A percentile compares a stretch with the other conserved stretches of the same genome.
phyloP scores from a whole-genome alignment of 2,113 vertebrate genomes.

The Carassius gibelio region DNA sequence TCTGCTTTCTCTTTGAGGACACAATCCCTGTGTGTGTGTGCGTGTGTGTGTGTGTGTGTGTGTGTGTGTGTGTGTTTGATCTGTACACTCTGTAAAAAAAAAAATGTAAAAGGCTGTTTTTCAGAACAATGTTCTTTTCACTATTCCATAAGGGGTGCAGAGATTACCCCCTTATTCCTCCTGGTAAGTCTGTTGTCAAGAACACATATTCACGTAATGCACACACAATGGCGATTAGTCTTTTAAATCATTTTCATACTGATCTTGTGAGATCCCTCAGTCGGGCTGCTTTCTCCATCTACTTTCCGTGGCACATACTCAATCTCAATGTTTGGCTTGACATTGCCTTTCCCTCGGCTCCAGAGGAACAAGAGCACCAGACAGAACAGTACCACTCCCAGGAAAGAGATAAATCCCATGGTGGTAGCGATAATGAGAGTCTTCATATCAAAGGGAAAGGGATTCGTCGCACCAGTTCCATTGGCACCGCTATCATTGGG shows the following conservation, averaged over 20 bases:
- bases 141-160: conserved; percentile 21
- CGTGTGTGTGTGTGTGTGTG: too few relatives aligned
- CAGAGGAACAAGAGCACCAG: conserved; percentile 97
- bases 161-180: conserved; percentile 13
- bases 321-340: conserved; percentile 95
- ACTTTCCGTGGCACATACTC: conserved; percentile 95
- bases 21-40: conserved; percentile 62
- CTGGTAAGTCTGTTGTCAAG: conserved; percentile 35
- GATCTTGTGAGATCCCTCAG: conserved; percentile 89
- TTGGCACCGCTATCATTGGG: conserved; percentile 92
- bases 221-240: conserved; percentile 18
- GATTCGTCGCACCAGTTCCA: conserved; percentile 87
- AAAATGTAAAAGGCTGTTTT: conserved; percentile 63
- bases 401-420: conserved; percentile 99
- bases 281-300: conserved; percentile 85
- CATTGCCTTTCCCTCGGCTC: conserved; percentile 96
- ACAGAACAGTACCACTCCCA: conserved; percentile 97
- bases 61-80: conserved; percentile 48
- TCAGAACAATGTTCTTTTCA: conserved; percentile 52
- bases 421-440: conserved; percentile 97
- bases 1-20: conserved; percentile 62
- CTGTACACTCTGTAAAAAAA: conserved; percentile 48
- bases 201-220: conserved; percentile 31
- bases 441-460: conserved; percentile 98
- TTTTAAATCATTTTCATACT: conserved; percentile 99